Base-by-base conservation (phyloP, 1,140 invertebrate species). In the Neodiprion lecontei region DNA sequence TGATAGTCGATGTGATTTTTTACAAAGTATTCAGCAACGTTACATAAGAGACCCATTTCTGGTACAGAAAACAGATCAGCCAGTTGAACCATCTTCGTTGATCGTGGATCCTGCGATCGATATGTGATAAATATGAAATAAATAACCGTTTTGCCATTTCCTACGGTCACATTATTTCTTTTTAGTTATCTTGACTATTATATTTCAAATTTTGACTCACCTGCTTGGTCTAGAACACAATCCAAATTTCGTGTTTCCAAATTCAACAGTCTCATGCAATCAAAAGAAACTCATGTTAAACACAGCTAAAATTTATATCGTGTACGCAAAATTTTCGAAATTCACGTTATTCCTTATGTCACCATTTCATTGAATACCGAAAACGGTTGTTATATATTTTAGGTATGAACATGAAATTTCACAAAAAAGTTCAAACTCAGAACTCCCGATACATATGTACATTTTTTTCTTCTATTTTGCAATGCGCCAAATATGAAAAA, bases 1-100 rank as follows among this genome's bases (percentile, higher is more conserved):
- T 98, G 95, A 87, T 96, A 99, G 81, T 96, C 94, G 75, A 99
- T 97, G 77, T 94, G 93, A 85, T 98, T 95, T 66, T 91, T 91
- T 72, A 95, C 92, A 85, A 99, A 98, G 90, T 95, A 98, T 88
- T 99, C 96, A 7, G 96, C 95, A 0, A 98, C 95, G 89, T 98
- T 97, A 78, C 96, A 96, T 4, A 99, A 87, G 47, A 99, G 89
- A 77, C 95, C 93, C 93, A 99, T 98, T 91, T 99, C 97, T 17
- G 98, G 98, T 53, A 99, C 94, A 1, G 97, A 98, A 88, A 99
- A 99, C n/a, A 99, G 87, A 90, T 99, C 98, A 17, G 97, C 96
- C 75, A 99, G 88, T 85, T 99, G 97, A 21, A 97, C 92, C 97
- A 99, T 98, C 88, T 96, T 95, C 9, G 93, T 82, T 53, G 82